A percentile compares a stretch with the other conserved stretches of the same genome.
These are phyloP conservation scores for Pangasius macronema DNA, from an alignment of 2,797 vertebrate species.

Conservation along the genomic window DNA sequence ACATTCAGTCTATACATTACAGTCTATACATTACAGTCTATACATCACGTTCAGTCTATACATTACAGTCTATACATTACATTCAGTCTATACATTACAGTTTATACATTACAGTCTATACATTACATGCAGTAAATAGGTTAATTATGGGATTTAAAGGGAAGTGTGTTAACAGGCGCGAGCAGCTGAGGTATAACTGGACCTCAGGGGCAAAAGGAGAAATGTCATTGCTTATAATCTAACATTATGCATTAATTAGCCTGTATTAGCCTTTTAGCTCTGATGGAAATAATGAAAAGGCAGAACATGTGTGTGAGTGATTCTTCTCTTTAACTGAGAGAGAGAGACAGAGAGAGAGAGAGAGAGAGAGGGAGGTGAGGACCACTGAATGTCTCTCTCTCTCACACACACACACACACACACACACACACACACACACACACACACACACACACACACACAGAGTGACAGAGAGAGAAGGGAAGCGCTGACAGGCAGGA, in stretches of 20 bases:
- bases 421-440: background rate
- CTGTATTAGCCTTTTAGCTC: conserved; percentile 8
- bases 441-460: background rate
- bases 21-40: too few relatives aligned
- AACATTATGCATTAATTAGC: conserved; percentile 13
- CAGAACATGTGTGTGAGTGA: background rate
- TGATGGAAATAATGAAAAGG: conserved; percentile 4
- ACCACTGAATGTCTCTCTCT: background rate
- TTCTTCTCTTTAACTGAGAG: background rate
- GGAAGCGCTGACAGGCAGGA: background rate
- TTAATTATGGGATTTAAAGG: background rate
- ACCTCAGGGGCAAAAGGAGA: background rate
- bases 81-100: too few relatives aligned
- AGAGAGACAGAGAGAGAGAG: background rate
- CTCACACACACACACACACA: background rate
- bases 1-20: background rate
- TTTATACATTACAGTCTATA: too few relatives aligned
- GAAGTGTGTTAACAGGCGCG: background rate
- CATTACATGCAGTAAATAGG: background rate
- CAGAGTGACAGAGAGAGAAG: background rate
- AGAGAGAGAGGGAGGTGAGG: background rate
- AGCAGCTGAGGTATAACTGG: background rate
- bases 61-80: too few relatives aligned
- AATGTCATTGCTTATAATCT: conserved; percentile 20
- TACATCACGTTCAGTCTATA: too few relatives aligned